Evolutionary conservation across 1,140 invertebrate species (phyloP), one percentile per base, ranked within the genome.

Genomic region (Metaphire vulgaris): DNA sequence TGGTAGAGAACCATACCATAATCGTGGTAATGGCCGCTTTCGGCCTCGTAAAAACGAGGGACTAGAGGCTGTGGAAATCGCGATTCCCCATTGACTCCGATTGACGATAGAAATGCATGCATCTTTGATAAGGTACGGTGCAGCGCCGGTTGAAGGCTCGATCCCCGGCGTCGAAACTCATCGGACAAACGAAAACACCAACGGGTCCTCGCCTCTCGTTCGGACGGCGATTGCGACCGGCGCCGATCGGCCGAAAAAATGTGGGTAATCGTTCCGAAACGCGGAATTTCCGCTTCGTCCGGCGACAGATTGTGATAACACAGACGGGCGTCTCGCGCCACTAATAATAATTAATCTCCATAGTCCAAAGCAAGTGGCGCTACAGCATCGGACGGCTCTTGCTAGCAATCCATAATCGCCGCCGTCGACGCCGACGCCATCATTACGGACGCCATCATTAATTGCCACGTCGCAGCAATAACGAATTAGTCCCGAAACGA

Each of bases 321-420:
- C 41, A 56, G 41, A 6, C 41, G 21, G 41, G 6, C 41, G 41
- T 56, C 41, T 21, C 6, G 41, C 21, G 41, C 41, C 41, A 56
- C 41, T 56, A 56, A 56, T 56, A 56, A 56, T 56, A 56, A 56
- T 56, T 56, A 56, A 56, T 56, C 41, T 56, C 41, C 41, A 56
- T 56, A 21, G 41, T 56, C 41, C 6, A 56, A n/a, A n/a, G n/a
- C n/a, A n/a, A n/a, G n/a, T n/a, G n/a, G n/a, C n/a, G n/a, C n/a
- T n/a, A n/a, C n/a, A n/a, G n/a, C n/a, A n/a, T n/a, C n/a, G n/a
- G n/a, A n/a, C n/a, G n/a, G n/a, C n/a, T n/a, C n/a, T n/a, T n/a
- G n/a, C n/a, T n/a, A n/a, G n/a, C n/a, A n/a, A n/a, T n/a, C n/a
- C n/a, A n/a, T n/a, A n/a, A n/a, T n/a, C n/a, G n/a, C n/a, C n/a